Conservation (phyloP, 1,140 invertebrate species). For the Formica exsecta region DNA sequence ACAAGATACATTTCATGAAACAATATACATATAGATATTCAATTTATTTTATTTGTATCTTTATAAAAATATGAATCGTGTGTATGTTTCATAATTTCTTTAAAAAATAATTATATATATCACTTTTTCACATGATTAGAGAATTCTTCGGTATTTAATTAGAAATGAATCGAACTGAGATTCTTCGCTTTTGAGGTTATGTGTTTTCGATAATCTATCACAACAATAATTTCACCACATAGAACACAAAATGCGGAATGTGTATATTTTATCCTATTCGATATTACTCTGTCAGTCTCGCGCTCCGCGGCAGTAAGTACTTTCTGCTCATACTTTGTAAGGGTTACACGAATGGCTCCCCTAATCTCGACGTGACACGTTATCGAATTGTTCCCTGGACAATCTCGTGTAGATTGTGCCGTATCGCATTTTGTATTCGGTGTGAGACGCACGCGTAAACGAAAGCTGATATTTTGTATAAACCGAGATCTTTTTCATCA, state of each 20-base stretch:
- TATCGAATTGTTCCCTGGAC: slow-evolving; percentile 28
- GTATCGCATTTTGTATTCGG: slow-evolving; percentile 24
- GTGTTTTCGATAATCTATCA: slow-evolving; percentile 42
- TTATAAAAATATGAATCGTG: neutral
- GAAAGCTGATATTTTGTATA: neutral
- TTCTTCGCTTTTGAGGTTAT: slow-evolving; percentile 62
- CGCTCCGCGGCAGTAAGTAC: neutral
- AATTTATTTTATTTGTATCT: neutral
- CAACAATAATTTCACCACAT: slow-evolving; percentile 64
- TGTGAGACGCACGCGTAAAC: slow-evolving; percentile 44
- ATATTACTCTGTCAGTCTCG: slow-evolving; percentile 26
- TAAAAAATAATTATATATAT: neutral
- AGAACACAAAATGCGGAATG: slow-evolving; percentile 3
- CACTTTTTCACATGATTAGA: neutral
- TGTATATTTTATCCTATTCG: neutral
- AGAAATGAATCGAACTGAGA: neutral
- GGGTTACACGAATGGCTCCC: neutral
- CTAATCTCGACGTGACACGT: slow-evolving; percentile 48
- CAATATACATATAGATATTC: neutral
- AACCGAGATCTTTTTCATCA: neutral
- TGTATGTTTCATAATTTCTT: neutral
- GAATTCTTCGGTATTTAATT: neutral
- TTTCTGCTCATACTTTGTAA: slow-evolving; percentile 34
- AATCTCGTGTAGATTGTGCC: slow-evolving; percentile 19
- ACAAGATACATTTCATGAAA: neutral